Evolutionary conservation across 2,113 vertebrate species (phyloP).

Genomic region (Nothobranchius kuhntae): DNA sequence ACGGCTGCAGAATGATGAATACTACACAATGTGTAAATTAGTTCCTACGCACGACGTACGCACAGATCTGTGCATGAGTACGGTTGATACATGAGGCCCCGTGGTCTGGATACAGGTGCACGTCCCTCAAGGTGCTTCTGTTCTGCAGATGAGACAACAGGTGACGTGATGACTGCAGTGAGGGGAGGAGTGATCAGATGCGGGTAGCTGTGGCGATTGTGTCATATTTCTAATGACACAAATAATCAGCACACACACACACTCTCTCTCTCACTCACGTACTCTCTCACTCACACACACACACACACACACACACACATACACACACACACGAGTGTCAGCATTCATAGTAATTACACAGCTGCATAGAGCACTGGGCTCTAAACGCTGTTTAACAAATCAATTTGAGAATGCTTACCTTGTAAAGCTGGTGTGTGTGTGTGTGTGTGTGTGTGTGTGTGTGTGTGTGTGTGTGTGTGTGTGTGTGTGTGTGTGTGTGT

Average conservation of each 20-base stretch:
- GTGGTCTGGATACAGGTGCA: too few species aligned
- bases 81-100: too few species aligned
- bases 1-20: too few species aligned
- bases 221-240: conserved; percentile 55
- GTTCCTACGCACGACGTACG: too few species aligned
- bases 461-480: conserved; percentile 61
- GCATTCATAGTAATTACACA: conserved; percentile 75
- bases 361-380: conserved; percentile 66
- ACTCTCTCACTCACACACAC: background rate
- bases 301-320: conserved; percentile 68
- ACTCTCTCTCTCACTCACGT: conserved; percentile 3
- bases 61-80: too few species aligned
- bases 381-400: conserved; percentile 88
- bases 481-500: conserved; percentile 30
- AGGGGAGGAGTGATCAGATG: conserved; percentile 8
- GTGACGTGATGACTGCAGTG: background rate
- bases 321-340: conserved; percentile 46
- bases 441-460: conserved; percentile 49
- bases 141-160: too few species aligned
- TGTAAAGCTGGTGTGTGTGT: conserved; percentile 78
- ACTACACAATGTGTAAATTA: too few species aligned
- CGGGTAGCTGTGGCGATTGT: conserved; percentile 17
- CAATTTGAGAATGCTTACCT: conserved; percentile 86
- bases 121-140: too few species aligned
- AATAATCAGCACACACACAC: conserved; percentile 63